These are phyloP conservation scores for Sebastiscus albofasciatus DNA, from an alignment of 2,797 vertebrate genomes.

Conservation along the genomic window DNA sequence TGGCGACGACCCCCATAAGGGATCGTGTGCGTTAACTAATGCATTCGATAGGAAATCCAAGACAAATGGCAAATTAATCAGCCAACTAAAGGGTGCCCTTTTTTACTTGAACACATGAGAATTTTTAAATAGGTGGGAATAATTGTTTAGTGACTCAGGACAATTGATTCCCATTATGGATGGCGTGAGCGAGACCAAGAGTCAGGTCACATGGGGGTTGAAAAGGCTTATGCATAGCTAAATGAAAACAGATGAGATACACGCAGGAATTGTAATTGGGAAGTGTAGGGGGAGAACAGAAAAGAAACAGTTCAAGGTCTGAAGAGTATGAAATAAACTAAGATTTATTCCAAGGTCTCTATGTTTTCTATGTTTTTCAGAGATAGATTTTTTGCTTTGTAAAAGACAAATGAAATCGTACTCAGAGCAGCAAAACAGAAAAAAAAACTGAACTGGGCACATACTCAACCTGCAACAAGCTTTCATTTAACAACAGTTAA, in stretches of 20 bases:
- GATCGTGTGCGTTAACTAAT: constrained; percentile 77
- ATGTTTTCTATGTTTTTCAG: constrained; percentile 21
- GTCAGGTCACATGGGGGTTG: constrained; percentile 82
- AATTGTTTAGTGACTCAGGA: constrained; percentile 88
- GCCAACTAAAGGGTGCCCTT: constrained; percentile 68
- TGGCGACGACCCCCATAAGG: constrained; percentile 58
- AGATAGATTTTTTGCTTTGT: constrained; percentile 9
- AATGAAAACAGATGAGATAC: constrained; percentile 75
- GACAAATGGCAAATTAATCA: constrained; percentile 87
- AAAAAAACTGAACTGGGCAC: not conserved
- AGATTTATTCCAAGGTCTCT: constrained; percentile 22
- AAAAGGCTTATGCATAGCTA: constrained; percentile 81
- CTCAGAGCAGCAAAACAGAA: not conserved
- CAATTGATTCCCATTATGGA: constrained; percentile 90
- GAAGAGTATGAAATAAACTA: constrained; percentile 5
- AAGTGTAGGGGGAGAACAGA: not conserved
- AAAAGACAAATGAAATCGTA: constrained; percentile 4
- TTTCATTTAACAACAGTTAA: constrained; percentile 27
- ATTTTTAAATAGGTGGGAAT: constrained; percentile 86
- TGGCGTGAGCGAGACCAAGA: constrained; percentile 78
- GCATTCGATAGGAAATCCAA: constrained; percentile 78
- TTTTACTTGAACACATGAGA: constrained; percentile 80
- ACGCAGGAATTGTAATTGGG: constrained; percentile 36
- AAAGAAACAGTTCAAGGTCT: constrained; percentile 24
- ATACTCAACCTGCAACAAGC: not conserved